Base-by-base conservation (phyloP, 2,888 invertebrate species). In the Trimorus sp. region DNA sequence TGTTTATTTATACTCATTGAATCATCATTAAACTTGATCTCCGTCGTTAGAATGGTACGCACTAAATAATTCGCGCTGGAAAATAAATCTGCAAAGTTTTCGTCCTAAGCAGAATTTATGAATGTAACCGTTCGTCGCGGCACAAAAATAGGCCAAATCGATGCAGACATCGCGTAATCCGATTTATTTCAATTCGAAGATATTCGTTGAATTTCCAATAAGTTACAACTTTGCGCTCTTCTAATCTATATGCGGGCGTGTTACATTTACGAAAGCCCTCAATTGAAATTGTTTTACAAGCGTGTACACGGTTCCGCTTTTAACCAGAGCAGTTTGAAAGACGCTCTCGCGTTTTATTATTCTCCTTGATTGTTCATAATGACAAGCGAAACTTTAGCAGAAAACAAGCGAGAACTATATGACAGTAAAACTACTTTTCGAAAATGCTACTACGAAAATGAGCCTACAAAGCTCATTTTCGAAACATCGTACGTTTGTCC, bases 281-380 rank as follows among this genome's bases (percentile, higher is more conserved):
- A 63, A 68, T 77, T 81, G 73, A 77, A 81, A 77, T 77, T 81
- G 81, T 81, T 81, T 71, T 73, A 81, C 81, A 81, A 73, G 56
- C 68, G 45, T 62, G 58, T 80, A 80, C 80, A 80, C 58, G 71
- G 73, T 69, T 81, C 77, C 58, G 76, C 77, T 81, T 60, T 81
- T 53, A 77, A 56, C 16, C 40, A n/a, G 54, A 45, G 65, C 37
- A 54, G 59, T 73, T 66, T 66, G 62, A 70, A 80, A 81, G 77
- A 68, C 66, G 68, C 71, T 66, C 38, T 53, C 71, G 56, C 69
- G 69, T 81, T 73, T 77, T 81, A 73, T 76, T 81, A 73, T 73
- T 66, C 68, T 73, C 59, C 60, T 68, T 81, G 76, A 81, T 81
- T 77, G 81, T 81, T 81, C 81, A 81, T 81, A 73, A 81, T 54